Evolutionary conservation across 2,797 vertebrate genomes (phyloP).

Genomic region (Lacerta bilineata): DNA sequence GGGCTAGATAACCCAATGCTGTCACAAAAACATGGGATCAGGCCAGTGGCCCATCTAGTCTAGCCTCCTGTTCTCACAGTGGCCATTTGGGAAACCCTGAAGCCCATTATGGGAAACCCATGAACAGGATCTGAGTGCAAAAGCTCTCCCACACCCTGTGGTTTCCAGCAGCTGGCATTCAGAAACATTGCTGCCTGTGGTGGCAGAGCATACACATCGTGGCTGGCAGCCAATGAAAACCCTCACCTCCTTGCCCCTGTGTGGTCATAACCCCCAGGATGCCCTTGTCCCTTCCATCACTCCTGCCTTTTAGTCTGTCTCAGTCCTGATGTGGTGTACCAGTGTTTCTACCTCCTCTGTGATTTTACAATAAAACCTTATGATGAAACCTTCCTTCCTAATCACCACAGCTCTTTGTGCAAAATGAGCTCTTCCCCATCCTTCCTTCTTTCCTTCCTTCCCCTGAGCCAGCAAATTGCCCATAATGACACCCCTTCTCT

Average conservation of each 20-base stretch:
- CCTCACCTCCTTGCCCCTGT: not conserved
- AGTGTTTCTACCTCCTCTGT: slow-evolving; percentile 17
- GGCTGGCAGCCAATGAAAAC: too few relatives aligned
- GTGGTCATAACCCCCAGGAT: fast-evolving
- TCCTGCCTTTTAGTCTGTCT: not conserved
- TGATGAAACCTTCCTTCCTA: slow-evolving; percentile 7
- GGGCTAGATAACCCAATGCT: not conserved
- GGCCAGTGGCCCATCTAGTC: too few relatives aligned
- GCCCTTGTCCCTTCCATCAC: not conserved
- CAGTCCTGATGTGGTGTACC: not conserved
- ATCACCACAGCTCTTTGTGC: not conserved
- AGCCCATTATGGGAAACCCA: not conserved
- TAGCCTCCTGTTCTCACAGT: too few relatives aligned
- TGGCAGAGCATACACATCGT: too few relatives aligned
- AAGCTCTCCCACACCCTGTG: too few relatives aligned
- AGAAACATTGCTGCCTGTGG: too few relatives aligned
- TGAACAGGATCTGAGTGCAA: not conserved
- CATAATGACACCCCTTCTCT: slow-evolving; percentile 13
- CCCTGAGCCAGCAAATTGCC: not conserved
- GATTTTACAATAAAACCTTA: slow-evolving; percentile 18
- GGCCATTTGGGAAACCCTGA: not conserved
- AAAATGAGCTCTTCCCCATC: not conserved
- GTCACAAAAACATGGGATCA: too few relatives aligned
- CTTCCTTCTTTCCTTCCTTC: not conserved
- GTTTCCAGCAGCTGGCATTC: too few relatives aligned